Evolutionary conservation across 1,140 invertebrate genomes (phyloP).

Genomic region (Bombus confusus): DNA sequence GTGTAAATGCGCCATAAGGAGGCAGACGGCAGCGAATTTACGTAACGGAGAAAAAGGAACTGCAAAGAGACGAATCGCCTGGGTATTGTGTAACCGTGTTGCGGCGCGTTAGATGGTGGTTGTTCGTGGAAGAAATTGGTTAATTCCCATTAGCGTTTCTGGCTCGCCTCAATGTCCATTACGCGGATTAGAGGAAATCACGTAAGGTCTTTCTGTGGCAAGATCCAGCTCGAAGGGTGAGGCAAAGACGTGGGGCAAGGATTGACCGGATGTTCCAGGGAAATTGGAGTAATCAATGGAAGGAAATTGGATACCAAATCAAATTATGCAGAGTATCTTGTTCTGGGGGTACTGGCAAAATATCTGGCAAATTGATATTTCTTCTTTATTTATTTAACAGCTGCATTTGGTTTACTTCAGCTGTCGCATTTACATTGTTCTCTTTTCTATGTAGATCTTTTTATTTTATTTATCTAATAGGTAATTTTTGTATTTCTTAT

Average conservation of each 20-base stretch:
- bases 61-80: conserved; percentile 33
- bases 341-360: not conserved
- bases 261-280: not conserved
- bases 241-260: not conserved
- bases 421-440: too few relatives aligned
- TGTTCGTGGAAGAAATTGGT: conserved; percentile 39
- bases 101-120: not conserved
- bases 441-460: too few relatives aligned
- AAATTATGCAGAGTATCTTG: not conserved
- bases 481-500: too few relatives aligned
- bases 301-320: not conserved
- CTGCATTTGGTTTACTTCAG: not conserved
- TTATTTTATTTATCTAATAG: too few relatives aligned
- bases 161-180: conserved; percentile 44
- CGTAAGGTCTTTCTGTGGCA: not conserved
- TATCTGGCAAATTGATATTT: not conserved
- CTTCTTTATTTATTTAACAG: not conserved
- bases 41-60: conserved; percentile 49
- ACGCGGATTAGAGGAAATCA: conserved; percentile 48
- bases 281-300: not conserved
- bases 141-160: conserved; percentile 57
- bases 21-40: conserved; percentile 23
- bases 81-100: conserved; percentile 47
- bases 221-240: not conserved
- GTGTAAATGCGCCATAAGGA: too few relatives aligned